Evolutionary conservation across 2,888 invertebrate genomes (phyloP), one percentile per base, ranked within the genome.

Genomic region (Melinaea marsaeus): DNA sequence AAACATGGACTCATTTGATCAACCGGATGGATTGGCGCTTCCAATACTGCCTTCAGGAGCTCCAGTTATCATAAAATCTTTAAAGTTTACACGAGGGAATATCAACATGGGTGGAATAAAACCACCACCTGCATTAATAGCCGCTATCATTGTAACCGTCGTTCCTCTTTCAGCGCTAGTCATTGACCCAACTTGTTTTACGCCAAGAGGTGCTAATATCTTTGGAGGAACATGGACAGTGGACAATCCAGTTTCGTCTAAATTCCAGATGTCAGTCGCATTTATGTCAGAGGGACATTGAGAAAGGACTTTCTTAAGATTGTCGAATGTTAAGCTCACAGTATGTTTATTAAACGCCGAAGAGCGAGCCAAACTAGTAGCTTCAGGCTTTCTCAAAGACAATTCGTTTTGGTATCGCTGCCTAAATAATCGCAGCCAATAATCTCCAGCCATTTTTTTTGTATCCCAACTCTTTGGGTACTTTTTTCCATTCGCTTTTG

Each of bases 221-320:
- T 75, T 75, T 48, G 70, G 67, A 64, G 77, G 73, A 22, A 61
- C 63, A 55, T 76, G 74, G 46, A 77, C 77, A 33, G 77, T 77
- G 33, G 69, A 69, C 46, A 74, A 55, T 35, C 74, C 74, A 42
- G 72, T 74, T 60, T 77, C 74, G 60, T 78, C 75, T 56, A 67
- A 57, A 69, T 77, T 77, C 68, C 67, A 75, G 46, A 75, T 75
- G 55, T 69, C 55, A 62, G 65, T 60, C 37, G 69, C 69, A 57
- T 64, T 60, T 64, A 68, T 60, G 48, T 73, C 67, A 56, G 64
- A 60, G 13, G 67, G 56, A 63, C 65, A 67, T 62, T 67, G 47
- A 59, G 60, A 60, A 56, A 71, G 55, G 55, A 65, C 63, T 61
- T 75, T 67, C 73, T 71, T 65, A 48, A 66, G 69, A 70, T 72